Percentiles rank a stretch among this genome's conserved stretches.
These are phyloP conservation scores for Parauchenoglanis ngamensis DNA, from an alignment of 2,797 vertebrate genomes.

Conservation along the genomic window DNA sequence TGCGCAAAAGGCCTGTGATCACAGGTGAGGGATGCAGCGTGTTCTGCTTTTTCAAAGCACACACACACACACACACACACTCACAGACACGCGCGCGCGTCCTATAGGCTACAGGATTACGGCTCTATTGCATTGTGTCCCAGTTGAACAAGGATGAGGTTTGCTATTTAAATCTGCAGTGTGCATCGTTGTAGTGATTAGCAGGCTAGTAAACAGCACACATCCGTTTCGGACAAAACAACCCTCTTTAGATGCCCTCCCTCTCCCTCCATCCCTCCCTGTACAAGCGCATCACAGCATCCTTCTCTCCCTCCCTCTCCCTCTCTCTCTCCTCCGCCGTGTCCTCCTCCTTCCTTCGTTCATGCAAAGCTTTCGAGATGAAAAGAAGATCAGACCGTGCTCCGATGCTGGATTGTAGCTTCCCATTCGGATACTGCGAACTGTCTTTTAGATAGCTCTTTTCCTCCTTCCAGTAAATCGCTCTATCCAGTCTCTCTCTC, in stretches of 20 bases:
- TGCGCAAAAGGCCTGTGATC: slow-evolving; percentile 44
- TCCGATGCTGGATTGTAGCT: background rate
- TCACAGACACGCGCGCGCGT: background rate
- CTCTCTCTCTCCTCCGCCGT: slow-evolving; percentile 51
- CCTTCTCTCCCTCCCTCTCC: slow-evolving; percentile 55
- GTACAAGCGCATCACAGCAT: slow-evolving; percentile 53
- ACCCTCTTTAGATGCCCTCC: slow-evolving; percentile 48
- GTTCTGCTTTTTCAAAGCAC: slow-evolving; percentile 40
- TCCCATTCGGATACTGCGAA: background rate
- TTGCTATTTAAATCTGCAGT: slow-evolving; percentile 5
- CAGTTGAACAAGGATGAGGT: background rate
- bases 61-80: background rate
- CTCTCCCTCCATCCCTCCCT: slow-evolving; percentile 57
- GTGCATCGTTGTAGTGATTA: slow-evolving; percentile 36
- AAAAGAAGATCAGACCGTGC: background rate
- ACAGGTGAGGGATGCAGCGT: slow-evolving; percentile 51
- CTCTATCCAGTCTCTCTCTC: slow-evolving; percentile 58
- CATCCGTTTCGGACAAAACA: slow-evolving; percentile 55
- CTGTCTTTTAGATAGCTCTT: slow-evolving; percentile 2
- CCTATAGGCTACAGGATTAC: slow-evolving; percentile 1
- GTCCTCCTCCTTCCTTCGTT: slow-evolving; percentile 43
- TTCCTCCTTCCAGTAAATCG: slow-evolving; percentile 69
- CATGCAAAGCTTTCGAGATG: background rate
- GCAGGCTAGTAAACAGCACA: slow-evolving; percentile 46
- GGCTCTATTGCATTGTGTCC: slow-evolving; percentile 7